Conservation (phyloP, 92 coral and sea anemone species). For the Porites rus region DNA sequence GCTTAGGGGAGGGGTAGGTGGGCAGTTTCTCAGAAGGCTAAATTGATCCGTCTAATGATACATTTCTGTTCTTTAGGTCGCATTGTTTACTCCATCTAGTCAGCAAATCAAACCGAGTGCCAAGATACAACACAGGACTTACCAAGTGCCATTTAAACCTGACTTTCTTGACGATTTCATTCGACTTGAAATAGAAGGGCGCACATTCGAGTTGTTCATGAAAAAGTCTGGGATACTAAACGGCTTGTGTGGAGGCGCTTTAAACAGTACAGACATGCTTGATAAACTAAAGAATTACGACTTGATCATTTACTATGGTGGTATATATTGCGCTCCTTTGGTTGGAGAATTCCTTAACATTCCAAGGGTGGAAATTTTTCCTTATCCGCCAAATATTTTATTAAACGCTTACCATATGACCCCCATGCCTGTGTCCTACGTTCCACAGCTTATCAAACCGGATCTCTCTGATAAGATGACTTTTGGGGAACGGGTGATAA, state of each 20-base stretch:
- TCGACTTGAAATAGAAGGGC: neutral
- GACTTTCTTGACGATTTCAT: slow-evolving; percentile 29
- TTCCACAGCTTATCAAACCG: slow-evolving; percentile 36
- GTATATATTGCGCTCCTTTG: slow-evolving; percentile 7
- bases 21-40: too few species aligned
- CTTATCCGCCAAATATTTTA: slow-evolving; percentile 21
- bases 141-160: slow-evolving; percentile 43
- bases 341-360: slow-evolving; percentile 49
- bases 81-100: slow-evolving; percentile 38
- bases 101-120: slow-evolving; percentile 9
- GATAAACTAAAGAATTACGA: neutral
- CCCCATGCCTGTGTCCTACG: slow-evolving; percentile 47
- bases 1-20: too few species aligned
- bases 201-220: neutral
- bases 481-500: slow-evolving; percentile 55
- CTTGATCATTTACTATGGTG: neutral
- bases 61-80: slow-evolving; percentile 27
- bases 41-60: neutral
- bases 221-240: neutral
- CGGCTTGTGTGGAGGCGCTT: slow-evolving; percentile 20
- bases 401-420: neutral
- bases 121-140: slow-evolving; percentile 20
- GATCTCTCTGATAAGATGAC: slow-evolving; percentile 49
- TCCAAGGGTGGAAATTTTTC: slow-evolving; percentile 41
- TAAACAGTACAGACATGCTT: slow-evolving; percentile 21